A percentile compares a stretch with the other conserved stretches of the same genome.
These are phyloP conservation scores for Euleptes europaea DNA, from an alignment of 2,113 vertebrate species.

Conservation along the genomic window DNA sequence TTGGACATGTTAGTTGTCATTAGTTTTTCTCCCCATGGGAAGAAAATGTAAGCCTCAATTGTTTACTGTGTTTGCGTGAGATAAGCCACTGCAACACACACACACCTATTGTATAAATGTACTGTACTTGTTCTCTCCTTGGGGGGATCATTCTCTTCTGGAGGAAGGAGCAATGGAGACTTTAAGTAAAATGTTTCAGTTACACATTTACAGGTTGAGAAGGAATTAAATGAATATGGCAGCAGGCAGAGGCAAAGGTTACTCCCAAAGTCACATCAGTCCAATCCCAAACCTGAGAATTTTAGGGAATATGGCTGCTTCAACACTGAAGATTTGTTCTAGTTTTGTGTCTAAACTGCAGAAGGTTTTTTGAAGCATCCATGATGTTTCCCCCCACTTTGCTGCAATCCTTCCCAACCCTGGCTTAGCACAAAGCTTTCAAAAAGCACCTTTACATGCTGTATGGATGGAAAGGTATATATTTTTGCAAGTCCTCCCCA, in stretches of 20 bases:
- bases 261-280: neutral
- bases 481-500: too few species aligned
- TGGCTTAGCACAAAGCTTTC: too few species aligned
- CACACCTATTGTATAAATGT: too few species aligned
- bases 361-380: too few species aligned
- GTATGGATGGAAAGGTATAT: too few species aligned
- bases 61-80: neutral
- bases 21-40: neutral
- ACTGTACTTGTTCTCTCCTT: too few species aligned
- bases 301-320: neutral
- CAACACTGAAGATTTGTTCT: too few species aligned
- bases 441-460: too few species aligned
- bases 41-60: neutral
- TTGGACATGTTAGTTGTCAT: neutral
- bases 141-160: neutral
- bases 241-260: neutral
- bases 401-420: too few species aligned
- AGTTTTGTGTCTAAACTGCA: too few species aligned
- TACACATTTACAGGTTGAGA: neutral
- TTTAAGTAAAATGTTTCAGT: neutral
- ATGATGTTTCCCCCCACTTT: too few species aligned
- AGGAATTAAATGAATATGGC: neutral
- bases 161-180: neutral
- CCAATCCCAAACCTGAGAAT: neutral
- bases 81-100: neutral